Base-by-base conservation (phyloP, 2,113 vertebrate species). In the Heptranchias perlo region DNA sequence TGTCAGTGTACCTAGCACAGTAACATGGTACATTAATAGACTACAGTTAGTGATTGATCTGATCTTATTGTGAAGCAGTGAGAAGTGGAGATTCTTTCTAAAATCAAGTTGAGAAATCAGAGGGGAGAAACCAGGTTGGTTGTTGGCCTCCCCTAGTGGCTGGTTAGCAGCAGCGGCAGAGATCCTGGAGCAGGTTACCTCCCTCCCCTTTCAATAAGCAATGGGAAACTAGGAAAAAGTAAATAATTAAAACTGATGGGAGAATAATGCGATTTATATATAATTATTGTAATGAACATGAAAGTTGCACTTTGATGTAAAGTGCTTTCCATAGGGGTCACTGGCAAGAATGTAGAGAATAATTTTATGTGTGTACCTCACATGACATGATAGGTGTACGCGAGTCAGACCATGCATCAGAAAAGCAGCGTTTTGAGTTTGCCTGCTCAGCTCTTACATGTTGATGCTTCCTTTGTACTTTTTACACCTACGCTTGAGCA, bases 401-500 rank as follows among this genome's bases (percentile, higher is more conserved):
- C 35, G 0, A 39, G 87, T 65, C 25, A 69, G 96, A 96, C 96
- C 97, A 39, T 97, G 95, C 96, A 96, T 92, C 97, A 97, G 96
- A 23, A 93, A 93, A 2, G 25, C 65, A 69, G n/a, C 58, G 52
- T 28, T 69, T 52, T 49, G 64, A 28, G 65, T 13, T 73, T 11
- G 61, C n/a, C 11, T 95, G 62, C 94, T 49, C 65, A 73, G 89
- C 96, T 96, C n/a, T 69, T 96, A 96, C 0, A 86, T 97, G 97
- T 97, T 96, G 11, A 58, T 58, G 87, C 87, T 91, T 25, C 97
- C 61, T 2, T 96, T 87, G 97, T 96, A 91, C 97, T 97, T 96
- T 97, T 96, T 96, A 96, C 95, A 96, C 96, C 97, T 96, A 65
- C 96, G 76, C 96, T 96, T 96, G 96, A 96, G 96, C 96, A 92